Percentiles rank a stretch among this genome's conserved stretches.
phyloP scores from a whole-genome alignment of 92 coral and sea anemone species.

The Phymanthus crucifer region DNA sequence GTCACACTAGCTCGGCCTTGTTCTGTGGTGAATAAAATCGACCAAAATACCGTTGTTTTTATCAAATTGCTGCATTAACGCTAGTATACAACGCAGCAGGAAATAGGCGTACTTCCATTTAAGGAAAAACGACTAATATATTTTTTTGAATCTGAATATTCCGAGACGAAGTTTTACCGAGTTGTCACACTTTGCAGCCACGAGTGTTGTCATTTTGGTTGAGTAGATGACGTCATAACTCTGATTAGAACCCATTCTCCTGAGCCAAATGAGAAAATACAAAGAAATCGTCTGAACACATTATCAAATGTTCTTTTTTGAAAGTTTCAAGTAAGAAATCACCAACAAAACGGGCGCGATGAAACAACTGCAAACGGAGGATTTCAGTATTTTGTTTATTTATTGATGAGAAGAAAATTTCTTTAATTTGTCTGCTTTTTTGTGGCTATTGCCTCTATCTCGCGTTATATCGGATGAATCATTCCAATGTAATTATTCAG shows the following conservation, averaged over 20 bases:
- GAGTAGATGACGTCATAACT: constrained; percentile 5
- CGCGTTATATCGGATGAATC: too few species aligned
- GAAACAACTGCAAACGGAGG: too few species aligned
- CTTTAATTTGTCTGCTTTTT: too few species aligned
- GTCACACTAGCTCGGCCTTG: background rate
- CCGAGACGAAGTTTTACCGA: background rate
- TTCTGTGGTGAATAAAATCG: constrained; percentile 3
- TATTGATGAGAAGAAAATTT: too few species aligned
- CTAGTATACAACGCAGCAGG: constrained; percentile 43
- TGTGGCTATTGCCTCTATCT: too few species aligned
- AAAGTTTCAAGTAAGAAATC: background rate
- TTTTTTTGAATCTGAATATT: background rate
- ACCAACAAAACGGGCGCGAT: too few species aligned
- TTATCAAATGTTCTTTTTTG: background rate
- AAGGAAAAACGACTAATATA: background rate
- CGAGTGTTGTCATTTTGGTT: constrained; percentile 8
- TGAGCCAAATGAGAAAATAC: background rate
- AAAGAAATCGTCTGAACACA: background rate
- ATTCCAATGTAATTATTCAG: too few species aligned
- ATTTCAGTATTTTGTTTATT: too few species aligned
- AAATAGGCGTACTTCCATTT: constrained; percentile 21
- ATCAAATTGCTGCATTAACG: constrained; percentile 42
- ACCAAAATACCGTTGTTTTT: constrained; percentile 16
- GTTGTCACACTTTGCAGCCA: background rate
- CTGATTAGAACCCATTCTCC: background rate